Base-by-base conservation (phyloP, 2,113 vertebrate genomes). In the Dolichallabes microphthalmus region DNA sequence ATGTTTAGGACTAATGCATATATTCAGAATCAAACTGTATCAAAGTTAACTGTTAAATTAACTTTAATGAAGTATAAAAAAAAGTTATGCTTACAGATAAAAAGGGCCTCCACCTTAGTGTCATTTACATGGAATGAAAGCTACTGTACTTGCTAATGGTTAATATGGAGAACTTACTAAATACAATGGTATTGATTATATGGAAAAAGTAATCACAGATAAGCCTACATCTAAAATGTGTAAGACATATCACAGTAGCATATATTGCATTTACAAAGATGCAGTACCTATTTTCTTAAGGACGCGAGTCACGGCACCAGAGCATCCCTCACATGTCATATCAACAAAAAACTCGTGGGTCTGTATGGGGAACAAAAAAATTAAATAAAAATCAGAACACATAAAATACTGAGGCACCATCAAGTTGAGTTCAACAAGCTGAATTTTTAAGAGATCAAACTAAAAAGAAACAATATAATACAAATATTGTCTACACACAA, bases 261-360 rank as follows among this genome's bases (percentile, higher is more conserved):
- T 60, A 25, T 32, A n/a, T 55, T 55, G 25, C 25, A 9, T 30
- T 2, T 25, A 32, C 5, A 5, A 39, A 22, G 20, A 35, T 17
- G 1, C 78, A 45, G 91, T 89, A 96, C 95, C 96, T 87, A 98
- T 93, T 88, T 95, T 98, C 77, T 92, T 95, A 88, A 99, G 97
- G 74, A 99, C 93, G 7, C 96, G 95, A 77, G 94, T 95, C 9
- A 98, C 96, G 0, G 98, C 97, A 0, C 95, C 96, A 3, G 96
- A 97, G 27, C 98, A 99, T 76, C 98, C 97, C 80, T 96, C 96
- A 25, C 98, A 99, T 35, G 96, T 98, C 98, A 99, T 99, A 75
- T 96, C 97, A 86, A 99, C 98, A 0, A 94, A 96, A 89, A 99
- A 99, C 92, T 98, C 97, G 93, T 98, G 96, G 82, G 96, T 99